Evolutionary conservation across 2,888 invertebrate species (phyloP).

Genomic region (Acanthacorydalis orientalis): DNA sequence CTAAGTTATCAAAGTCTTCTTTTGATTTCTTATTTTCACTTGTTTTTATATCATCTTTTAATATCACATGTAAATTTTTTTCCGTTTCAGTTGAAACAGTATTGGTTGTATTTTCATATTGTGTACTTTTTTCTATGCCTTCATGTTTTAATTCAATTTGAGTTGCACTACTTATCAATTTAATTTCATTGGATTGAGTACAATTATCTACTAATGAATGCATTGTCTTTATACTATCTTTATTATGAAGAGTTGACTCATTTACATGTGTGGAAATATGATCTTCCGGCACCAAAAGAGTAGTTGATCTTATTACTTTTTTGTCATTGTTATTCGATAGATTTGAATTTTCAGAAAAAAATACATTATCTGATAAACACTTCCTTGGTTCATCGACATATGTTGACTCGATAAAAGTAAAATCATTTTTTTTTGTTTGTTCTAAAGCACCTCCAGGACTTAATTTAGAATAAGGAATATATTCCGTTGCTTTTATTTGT

Average conservation of each 20-base stretch:
- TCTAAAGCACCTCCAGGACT: constrained; percentile 28
- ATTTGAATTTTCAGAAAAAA: neutral
- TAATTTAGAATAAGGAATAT: constrained; percentile 32
- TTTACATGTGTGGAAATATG: neutral
- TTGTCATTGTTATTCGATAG: neutral
- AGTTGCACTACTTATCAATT: neutral
- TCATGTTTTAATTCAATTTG: neutral
- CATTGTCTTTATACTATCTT: too few relatives aligned
- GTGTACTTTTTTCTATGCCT: too few relatives aligned
- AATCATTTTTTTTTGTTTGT: neutral
- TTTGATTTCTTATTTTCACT: too few relatives aligned
- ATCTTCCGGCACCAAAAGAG: neutral
- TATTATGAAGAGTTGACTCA: neutral
- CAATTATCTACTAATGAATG: too few relatives aligned
- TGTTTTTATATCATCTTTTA: too few relatives aligned
- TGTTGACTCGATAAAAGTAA: too few relatives aligned
- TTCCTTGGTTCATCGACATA: too few relatives aligned
- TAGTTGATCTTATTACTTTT: neutral
- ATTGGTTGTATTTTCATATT: neutral
- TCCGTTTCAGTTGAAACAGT: neutral
- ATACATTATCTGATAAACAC: too few relatives aligned
- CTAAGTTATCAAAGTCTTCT: too few relatives aligned
- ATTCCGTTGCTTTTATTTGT: constrained; percentile 20
- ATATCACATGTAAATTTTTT: neutral
- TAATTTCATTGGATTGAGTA: neutral